Evolutionary conservation across 1,140 invertebrate species (phyloP).

Genomic region (Micrasema minimum): DNA sequence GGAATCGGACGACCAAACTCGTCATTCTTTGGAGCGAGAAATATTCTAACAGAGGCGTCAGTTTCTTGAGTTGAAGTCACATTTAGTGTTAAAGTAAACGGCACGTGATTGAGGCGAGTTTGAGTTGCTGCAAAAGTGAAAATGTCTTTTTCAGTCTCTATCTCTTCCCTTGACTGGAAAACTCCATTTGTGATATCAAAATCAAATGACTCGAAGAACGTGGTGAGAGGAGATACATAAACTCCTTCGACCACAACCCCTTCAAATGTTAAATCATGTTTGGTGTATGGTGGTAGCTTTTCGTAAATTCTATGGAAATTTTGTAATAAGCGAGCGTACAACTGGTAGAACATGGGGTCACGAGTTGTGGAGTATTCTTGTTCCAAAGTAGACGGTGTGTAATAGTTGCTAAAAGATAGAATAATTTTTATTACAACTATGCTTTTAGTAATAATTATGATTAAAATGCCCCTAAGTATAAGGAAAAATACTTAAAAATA

Average conservation of each 20-base stretch:
- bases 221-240: constrained; percentile 72
- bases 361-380: constrained; percentile 70
- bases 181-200: constrained; percentile 75
- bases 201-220: constrained; percentile 78
- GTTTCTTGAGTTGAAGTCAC: constrained; percentile 39
- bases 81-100: constrained; percentile 52
- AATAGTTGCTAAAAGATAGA: too few species aligned
- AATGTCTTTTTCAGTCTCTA: constrained; percentile 56
- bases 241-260: constrained; percentile 73
- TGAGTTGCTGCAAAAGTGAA: constrained; percentile 60
- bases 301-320: constrained; percentile 66
- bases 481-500: too few species aligned
- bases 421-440: too few species aligned
- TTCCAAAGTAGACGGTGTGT: constrained; percentile 58
- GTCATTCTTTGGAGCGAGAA: constrained; percentile 60
- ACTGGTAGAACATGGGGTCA: constrained; percentile 76
- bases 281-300: constrained; percentile 69
- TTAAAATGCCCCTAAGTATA: too few species aligned
- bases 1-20: constrained; percentile 68
- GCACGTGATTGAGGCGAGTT: constrained; percentile 57
- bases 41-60: constrained; percentile 53
- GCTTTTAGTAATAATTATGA: too few species aligned
- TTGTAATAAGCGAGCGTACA: constrained; percentile 68
- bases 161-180: constrained; percentile 60
- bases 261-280: constrained; percentile 70